These are phyloP conservation scores for Aphelocoma californica DNA, from an alignment of 2,797 vertebrate species.

Conservation along the genomic window DNA sequence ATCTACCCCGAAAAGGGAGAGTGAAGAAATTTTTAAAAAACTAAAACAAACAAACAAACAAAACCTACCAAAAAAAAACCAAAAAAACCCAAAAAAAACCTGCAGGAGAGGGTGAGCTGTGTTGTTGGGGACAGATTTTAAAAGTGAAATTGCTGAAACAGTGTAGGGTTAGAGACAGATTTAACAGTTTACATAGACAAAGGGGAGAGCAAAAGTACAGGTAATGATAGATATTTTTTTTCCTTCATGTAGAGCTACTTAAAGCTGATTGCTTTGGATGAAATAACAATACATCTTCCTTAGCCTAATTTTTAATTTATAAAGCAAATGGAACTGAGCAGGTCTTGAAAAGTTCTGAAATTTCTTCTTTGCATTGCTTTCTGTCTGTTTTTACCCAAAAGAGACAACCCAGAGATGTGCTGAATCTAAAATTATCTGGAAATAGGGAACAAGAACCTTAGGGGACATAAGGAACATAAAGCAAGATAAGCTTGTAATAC, in stretches of 20 bases:
- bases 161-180: not conserved
- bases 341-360: not conserved
- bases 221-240: not conserved
- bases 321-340: not conserved
- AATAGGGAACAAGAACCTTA: not conserved
- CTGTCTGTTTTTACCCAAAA: not conserved
- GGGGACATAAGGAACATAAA: not conserved
- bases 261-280: not conserved
- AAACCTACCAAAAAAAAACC: not conserved
- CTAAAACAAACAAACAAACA: too few relatives aligned
- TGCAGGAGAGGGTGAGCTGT: not conserved
- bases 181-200: not conserved
- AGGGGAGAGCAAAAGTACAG: not conserved
- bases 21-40: not conserved
- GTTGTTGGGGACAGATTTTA: not conserved
- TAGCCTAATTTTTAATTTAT: not conserved
- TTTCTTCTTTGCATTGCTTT: not conserved
- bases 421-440: not conserved
- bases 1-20: not conserved
- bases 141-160: not conserved
- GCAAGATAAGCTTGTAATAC: not conserved
- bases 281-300: not conserved
- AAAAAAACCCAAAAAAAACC: too few relatives aligned
- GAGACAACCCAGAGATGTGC: not conserved
- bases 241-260: not conserved